Evolutionary conservation across 2,888 invertebrate genomes (phyloP), one percentile per base, ranked within the genome.

Genomic region (Laothoe populi): DNA sequence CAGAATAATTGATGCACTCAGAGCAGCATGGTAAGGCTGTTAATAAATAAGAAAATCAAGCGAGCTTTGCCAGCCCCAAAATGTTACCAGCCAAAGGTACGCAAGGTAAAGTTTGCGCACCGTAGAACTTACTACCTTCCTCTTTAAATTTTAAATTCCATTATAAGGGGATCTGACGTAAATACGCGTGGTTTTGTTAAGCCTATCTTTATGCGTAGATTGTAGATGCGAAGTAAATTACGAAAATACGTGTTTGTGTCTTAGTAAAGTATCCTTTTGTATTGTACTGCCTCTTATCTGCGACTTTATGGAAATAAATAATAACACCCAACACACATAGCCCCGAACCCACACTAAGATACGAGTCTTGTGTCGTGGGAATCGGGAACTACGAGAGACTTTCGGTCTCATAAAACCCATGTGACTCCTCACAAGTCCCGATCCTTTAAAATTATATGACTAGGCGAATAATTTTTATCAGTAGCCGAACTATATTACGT

Each of bases 61-160:
- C 63, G 65, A 53, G 60, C 53, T 63, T 48, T 45, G 64, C 31
- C 53, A 63, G 58, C 60, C 59, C 65, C 58, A 66, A 67, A 66
- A 66, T 66, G 60, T 61, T 63, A 60, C 61, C 16, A 57, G 35
- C 45, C 26, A 42, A 35, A 60, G 38, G 21, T 59, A 60, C 62
- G 63, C 46, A 64, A 67, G 64, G 60, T 42, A 60, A 60, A 62
- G 63, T 63, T 68, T 63, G 65, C 46, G 63, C 59, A 73, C 67
- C 64, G 63, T 61, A 62, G 70, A 76, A 75, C 74, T 69, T 68
- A 67, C 66, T 62, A 66, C 69, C 68, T 69, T 71, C 69, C 71
- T 67, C 71, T 72, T 76, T 76, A 76, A 76, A 74, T 72, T 74
- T 76, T 76, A 70, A 72, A 74, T 74, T 72, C 67, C 74, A 74